Evolutionary conservation across 2,888 invertebrate species (phyloP).

Genomic region (Unio delphinus): DNA sequence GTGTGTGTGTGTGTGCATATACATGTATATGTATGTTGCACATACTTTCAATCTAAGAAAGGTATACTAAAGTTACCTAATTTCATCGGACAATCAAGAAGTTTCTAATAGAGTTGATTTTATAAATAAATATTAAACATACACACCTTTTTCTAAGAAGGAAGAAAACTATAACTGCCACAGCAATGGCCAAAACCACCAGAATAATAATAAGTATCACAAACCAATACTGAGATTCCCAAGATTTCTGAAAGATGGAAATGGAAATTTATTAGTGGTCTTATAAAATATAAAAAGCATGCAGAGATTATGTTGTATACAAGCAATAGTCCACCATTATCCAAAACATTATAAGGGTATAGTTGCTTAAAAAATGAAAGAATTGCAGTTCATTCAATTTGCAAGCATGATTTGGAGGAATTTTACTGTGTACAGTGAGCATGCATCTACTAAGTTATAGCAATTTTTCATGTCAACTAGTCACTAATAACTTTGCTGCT

Average conservation of each 20-base stretch:
- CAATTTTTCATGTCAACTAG: too few species aligned
- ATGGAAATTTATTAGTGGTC: background rate
- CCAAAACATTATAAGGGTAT: too few species aligned
- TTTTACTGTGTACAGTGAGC: too few species aligned
- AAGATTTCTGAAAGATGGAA: conserved; percentile 20
- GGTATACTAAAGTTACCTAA: background rate
- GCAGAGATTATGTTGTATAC: too few species aligned
- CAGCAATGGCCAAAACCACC: conserved; percentile 14
- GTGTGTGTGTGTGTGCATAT: background rate
- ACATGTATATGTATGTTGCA: background rate
- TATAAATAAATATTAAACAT: conserved; percentile 4
- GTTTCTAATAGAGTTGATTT: background rate
- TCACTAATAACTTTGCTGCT: too few species aligned
- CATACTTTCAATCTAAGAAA: background rate
- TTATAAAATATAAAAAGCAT: too few species aligned
- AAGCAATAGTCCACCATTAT: too few species aligned
- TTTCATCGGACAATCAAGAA: background rate
- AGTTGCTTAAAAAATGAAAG: too few species aligned
- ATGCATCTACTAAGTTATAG: too few species aligned
- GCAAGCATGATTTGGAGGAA: too few species aligned
- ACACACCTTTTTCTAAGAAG: conserved; percentile 12
- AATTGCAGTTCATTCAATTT: too few species aligned
- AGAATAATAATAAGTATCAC: conserved; percentile 23
- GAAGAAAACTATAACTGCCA: conserved; percentile 15
- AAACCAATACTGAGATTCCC: conserved; percentile 36